Evolutionary conservation across 1,140 invertebrate genomes (phyloP), one percentile per base, ranked within the genome.

Genomic region (Stegodyphus mimosarum): DNA sequence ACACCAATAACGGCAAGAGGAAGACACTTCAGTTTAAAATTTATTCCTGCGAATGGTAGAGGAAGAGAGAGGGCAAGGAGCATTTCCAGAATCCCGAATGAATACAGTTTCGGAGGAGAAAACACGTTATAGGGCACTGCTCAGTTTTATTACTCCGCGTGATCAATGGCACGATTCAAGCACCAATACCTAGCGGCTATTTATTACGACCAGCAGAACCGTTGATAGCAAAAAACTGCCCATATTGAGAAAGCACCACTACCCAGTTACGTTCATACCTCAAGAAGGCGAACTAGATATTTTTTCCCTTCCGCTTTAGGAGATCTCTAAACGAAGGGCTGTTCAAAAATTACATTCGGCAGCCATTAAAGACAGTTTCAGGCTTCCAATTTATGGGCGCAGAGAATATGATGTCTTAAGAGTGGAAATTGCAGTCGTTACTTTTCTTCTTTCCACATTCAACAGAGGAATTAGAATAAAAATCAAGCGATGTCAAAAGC

Each of bases 181-280:
- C 48, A 72, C 69, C 78, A 80, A 80, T 80, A 80, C 67, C 78
- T 80, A 72, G 78, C 69, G 53, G 78, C 78, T 71, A 80, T 80
- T 80, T 80, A 80, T 80, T 80, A 80, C 78, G 9, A 9, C 9
- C 9, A 60, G 55, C 15, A 60, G 55, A 15, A 9, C 53, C 70
- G 78, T 72, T 80, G 78, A 80, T 80, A 80, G 78, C 69, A 69
- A 80, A 80, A 80, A 80, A 80, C 69, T 72, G 67, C 78, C 51
- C 76, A 33, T 76, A 76, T n/a, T 13, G 55, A 76, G 17, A 53
- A 6, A 64, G 74, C 18, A 10, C 55, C 3, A 60, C 9, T 60
- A 60, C 9, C 55, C 17, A n/a, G 69, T 71, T 71, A 18, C 48
- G 55, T 15, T 10, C 55, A 60, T 15, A 71, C 69, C 49, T n/a